Evolutionary conservation across 2,797 vertebrate species (phyloP).

Genomic region (Hippoglossus hippoglossus): DNA sequence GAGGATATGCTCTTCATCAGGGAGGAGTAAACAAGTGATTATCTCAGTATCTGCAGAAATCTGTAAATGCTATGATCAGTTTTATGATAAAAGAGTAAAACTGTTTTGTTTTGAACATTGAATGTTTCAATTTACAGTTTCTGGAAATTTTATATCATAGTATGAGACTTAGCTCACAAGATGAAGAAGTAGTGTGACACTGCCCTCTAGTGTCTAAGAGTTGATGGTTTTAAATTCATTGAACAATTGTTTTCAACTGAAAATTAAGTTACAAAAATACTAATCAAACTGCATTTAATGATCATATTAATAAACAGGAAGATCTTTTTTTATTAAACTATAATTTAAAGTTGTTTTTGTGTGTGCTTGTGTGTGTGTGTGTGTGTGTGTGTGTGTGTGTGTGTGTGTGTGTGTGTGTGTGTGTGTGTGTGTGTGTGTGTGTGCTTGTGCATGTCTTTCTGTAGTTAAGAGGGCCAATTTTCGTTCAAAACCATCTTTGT

Average conservation of each 20-base stretch:
- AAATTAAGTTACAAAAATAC: background rate
- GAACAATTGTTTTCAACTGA: background rate
- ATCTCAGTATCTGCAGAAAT: constrained; percentile 34
- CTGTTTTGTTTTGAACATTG: constrained; percentile 1
- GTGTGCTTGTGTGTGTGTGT: too few species aligned
- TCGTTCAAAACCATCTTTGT: too few species aligned
- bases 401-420: constrained; percentile 9
- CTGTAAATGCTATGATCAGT: background rate
- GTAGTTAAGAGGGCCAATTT: background rate
- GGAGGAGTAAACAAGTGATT: constrained; percentile 55
- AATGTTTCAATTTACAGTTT: background rate
- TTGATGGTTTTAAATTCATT: background rate
- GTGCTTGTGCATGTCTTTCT: background rate
- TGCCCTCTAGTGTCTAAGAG: constrained; percentile 69
- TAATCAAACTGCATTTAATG: constrained; percentile 6
- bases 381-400: too few species aligned
- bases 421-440: too few species aligned
- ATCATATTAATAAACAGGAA: background rate
- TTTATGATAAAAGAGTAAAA: background rate
- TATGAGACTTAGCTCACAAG: background rate
- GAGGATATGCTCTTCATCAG: constrained; percentile 44
- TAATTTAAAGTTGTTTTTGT: constrained; percentile 9
- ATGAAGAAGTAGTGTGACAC: constrained; percentile 31
- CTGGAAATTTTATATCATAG: background rate
- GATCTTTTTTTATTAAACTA: background rate